Conservation (phyloP, 2,888 invertebrate species). For the Eilema sororculum region DNA sequence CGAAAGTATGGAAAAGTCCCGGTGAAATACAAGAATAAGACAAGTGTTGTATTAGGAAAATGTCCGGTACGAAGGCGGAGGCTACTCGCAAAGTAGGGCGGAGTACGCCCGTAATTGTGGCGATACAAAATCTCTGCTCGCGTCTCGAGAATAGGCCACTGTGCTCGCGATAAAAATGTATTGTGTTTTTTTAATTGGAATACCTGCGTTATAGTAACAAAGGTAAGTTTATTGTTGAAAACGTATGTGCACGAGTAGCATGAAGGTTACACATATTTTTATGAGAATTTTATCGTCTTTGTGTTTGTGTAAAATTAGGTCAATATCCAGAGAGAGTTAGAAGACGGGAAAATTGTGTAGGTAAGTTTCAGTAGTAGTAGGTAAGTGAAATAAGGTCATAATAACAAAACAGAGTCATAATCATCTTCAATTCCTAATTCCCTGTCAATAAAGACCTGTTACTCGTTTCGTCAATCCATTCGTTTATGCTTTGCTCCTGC, state of each 20-base stretch:
- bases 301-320: background rate
- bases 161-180: constrained; percentile 35
- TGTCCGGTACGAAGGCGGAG: constrained; percentile 58
- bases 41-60: constrained; percentile 58
- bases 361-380: too few species aligned
- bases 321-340: too few species aligned
- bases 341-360: too few species aligned
- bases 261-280: background rate
- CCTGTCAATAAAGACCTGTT: too few species aligned
- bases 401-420: too few species aligned
- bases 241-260: background rate
- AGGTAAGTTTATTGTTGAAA: background rate
- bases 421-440: too few species aligned
- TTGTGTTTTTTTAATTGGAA: constrained; percentile 22
- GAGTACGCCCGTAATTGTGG: constrained; percentile 46
- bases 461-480: too few species aligned
- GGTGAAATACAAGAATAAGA: constrained; percentile 59
- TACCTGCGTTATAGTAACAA: background rate
- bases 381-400: too few species aligned
- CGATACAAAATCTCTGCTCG: constrained; percentile 42
- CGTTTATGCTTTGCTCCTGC: too few species aligned
- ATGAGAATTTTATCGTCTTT: background rate
- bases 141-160: constrained; percentile 36
- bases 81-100: constrained; percentile 57
- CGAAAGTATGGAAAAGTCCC: constrained; percentile 56